Evolutionary conservation across 1,140 invertebrate genomes (phyloP), one percentile per base, ranked within the genome.

Genomic region (Notospermus geniculatus): DNA sequence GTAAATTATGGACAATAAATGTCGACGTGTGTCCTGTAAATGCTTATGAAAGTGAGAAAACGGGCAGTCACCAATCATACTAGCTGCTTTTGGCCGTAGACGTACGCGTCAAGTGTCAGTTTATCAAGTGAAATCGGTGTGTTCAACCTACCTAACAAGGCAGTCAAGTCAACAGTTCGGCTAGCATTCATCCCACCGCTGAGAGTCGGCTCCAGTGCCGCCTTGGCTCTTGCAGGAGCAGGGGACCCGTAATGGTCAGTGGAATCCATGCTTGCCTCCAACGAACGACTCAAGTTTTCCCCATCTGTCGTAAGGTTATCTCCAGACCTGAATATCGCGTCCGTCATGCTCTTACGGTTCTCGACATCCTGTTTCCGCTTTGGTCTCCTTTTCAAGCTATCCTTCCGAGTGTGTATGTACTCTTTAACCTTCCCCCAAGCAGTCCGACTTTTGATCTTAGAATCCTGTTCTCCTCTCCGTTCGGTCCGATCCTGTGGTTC

Each of bases 351-450:
- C n/a, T 50, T 50, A 23, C 46, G n/a, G 15, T 36, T 36, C 32
- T 36, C 32, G n/a, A 23, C n/a, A 50, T 50, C 46, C 46, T 50
- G 19, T 22, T 22, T 32, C 11, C 60, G 43, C 2, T 60, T 30
- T 1, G 62, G 55, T 19, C 63, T 60, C 71, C 84, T 86, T 75
- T 86, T 87, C 11, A 88, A 81, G 25, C 87, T 89, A 54, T 88
- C 88, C 57, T 85, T 82, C 43, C 87, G 80, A 0, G 87, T 86
- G 70, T 89, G 86, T 60, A 90, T 88, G 28, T 89, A 89, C 66
- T 87, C 86, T 66, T 87, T 86, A 74, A 89, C 86, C 73, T 88
- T 87, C 0, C 85, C 86, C 87, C 88, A 89, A 0, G 87, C 85
- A 36, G 86, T 88, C 82, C 0, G 81, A 74, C 63, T 84, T 84